Conservation (phyloP, 2,113 vertebrate species). For the Terrapene triunguis region DNA sequence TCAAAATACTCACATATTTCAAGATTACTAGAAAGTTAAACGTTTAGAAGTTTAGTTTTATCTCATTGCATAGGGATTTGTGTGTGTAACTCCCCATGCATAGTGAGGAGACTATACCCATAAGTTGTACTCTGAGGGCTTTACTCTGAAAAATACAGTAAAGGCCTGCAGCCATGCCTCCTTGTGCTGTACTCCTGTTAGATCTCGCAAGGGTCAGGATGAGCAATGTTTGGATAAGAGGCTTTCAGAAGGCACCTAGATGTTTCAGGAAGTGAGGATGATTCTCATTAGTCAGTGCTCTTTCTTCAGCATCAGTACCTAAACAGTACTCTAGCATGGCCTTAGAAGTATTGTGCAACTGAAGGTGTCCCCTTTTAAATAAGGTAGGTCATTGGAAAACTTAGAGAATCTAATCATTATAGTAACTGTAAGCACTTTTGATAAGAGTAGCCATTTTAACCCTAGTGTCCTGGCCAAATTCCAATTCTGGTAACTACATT, state of each 20-base stretch:
- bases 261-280: background rate
- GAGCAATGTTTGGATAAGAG: background rate
- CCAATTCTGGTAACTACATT: background rate
- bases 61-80: background rate
- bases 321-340: too few species aligned
- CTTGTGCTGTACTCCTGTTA: accelerated
- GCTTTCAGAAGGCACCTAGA: background rate
- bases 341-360: too few species aligned
- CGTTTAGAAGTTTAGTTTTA: background rate
- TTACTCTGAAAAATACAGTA: background rate
- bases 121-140: background rate
- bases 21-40: background rate
- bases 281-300: accelerated
- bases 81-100: background rate
- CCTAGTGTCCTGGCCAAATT: background rate
- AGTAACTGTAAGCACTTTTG: background rate
- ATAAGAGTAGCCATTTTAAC: background rate
- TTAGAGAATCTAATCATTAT: background rate
- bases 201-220: background rate
- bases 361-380: background rate
- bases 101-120: background rate
- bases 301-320: background rate
- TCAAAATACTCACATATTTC: background rate
- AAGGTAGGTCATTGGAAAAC: too few species aligned
- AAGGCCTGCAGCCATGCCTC: background rate